Conservation (phyloP, 2,113 vertebrate genomes). For the Felis chaus region DNA sequence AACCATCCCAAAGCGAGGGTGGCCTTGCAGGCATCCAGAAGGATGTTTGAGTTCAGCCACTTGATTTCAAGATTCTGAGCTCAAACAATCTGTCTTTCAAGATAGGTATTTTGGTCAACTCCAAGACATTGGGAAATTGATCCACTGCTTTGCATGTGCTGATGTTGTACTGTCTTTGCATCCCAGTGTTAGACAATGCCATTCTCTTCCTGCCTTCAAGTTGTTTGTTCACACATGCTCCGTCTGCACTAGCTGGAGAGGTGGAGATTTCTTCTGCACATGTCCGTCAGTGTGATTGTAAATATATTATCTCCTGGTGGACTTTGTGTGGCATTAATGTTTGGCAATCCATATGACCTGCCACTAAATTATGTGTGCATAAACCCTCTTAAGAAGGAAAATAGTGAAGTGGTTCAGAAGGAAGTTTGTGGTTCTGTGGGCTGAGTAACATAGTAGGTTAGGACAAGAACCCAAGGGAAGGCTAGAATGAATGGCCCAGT, state of each 20-base stretch:
- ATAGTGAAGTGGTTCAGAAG: rapidly evolving
- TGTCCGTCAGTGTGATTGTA: background rate
- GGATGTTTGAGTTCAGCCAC: background rate
- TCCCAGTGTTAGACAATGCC: rapidly evolving
- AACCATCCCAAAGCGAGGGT: rapidly evolving
- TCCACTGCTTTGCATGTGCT: rapidly evolving
- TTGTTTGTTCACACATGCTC: background rate
- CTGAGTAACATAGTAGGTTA: no score
- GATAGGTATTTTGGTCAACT: background rate
- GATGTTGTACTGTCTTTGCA: rapidly evolving
- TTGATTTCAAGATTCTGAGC: background rate
- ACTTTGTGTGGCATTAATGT: background rate
- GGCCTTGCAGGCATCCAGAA: no score
- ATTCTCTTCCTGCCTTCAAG: rapidly evolving
- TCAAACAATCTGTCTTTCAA: background rate
- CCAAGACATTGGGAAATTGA: background rate
- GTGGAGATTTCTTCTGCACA: rapidly evolving
- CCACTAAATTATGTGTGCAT: background rate
- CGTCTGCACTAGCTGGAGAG: rapidly evolving
- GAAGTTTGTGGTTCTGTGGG: no score
- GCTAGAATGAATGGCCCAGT: background rate
- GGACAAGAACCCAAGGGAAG: background rate
- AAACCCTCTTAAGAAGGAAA: background rate
- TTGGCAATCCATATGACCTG: background rate
- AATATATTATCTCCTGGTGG: background rate